A percentile compares a stretch with the other conserved stretches of the same genome.
Conservation (phyloP, 2,888 invertebrate species). For the Clostera curtula region DNA sequence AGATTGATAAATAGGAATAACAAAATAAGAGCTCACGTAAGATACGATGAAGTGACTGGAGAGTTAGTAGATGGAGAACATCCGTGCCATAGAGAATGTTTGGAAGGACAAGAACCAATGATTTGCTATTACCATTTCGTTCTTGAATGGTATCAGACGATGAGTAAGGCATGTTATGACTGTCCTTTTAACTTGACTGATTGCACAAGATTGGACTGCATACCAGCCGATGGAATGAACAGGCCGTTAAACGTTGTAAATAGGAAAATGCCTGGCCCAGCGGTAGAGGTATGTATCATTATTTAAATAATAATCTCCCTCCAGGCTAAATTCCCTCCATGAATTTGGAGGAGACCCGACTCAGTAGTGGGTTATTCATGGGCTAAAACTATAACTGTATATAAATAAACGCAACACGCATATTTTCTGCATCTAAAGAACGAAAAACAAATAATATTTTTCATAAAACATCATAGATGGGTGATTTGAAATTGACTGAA, state of each 20-base stretch:
- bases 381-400: too few relatives aligned
- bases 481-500: too few relatives aligned
- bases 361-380: too few relatives aligned
- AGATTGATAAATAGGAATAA: constrained; percentile 25
- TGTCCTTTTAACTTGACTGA: constrained; percentile 86
- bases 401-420: too few relatives aligned
- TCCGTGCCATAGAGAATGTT: constrained; percentile 81
- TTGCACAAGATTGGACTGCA: constrained; percentile 86
- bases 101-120: constrained; percentile 75
- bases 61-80: constrained; percentile 57
- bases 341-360: too few relatives aligned
- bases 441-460: too few relatives aligned
- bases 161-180: constrained; percentile 91
- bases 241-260: constrained; percentile 87
- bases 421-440: too few relatives aligned
- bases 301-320: constrained; percentile 1
- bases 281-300: constrained; percentile 79
- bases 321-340: too few relatives aligned
- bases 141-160: constrained; percentile 88
- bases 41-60: constrained; percentile 62
- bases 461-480: too few relatives aligned
- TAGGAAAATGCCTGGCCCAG: constrained; percentile 90
- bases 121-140: constrained; percentile 82
- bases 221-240: constrained; percentile 87
- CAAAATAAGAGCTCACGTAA: constrained; percentile 44